Percentiles rank a stretch among this genome's conserved stretches.
Conservation (phyloP, 2,113 vertebrate species). For the Bufo gargarizans region DNA sequence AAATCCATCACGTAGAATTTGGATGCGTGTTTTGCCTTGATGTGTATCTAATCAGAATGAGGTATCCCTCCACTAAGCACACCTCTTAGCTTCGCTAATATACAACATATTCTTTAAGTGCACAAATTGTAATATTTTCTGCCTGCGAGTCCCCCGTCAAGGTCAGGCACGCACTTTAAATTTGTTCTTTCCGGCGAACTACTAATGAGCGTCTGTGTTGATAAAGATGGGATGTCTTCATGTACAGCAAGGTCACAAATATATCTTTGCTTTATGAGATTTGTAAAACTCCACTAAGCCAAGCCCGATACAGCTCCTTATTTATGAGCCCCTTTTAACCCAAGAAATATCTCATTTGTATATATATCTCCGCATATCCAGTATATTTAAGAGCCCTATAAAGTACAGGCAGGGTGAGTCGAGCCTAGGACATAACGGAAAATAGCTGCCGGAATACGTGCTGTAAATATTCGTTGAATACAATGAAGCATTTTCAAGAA, state of each 20-base stretch:
- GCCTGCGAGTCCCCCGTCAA: neutral
- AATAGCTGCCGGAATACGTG: conserved; percentile 61
- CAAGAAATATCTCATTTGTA: conserved; percentile 63
- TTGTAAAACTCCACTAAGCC: conserved; percentile 59
- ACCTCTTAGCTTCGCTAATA: neutral
- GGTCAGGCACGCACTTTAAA: conserved; percentile 57
- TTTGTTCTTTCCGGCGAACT: conserved; percentile 60
- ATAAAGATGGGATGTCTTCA: conserved; percentile 59
- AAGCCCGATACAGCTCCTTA: conserved; percentile 60
- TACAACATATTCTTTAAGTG: neutral
- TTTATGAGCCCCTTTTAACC: conserved; percentile 65
- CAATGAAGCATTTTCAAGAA: conserved; percentile 66
- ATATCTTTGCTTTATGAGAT: conserved; percentile 63
- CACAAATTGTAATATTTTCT: conserved; percentile 18
- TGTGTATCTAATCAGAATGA: neutral
- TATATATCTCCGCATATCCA: conserved; percentile 63
- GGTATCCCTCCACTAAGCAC: neutral
- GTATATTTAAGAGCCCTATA: conserved; percentile 61
- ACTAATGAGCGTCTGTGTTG: conserved; percentile 58
- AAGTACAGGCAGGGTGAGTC: conserved; percentile 53
- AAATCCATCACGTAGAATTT: neutral
- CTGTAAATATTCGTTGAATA: conserved; percentile 64
- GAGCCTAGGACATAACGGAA: conserved; percentile 65
- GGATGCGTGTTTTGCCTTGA: neutral
- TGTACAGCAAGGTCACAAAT: conserved; percentile 62